These are phyloP conservation scores for Dromius quadrimaculatus DNA, from an alignment of 2,888 invertebrate species.

Conservation along the genomic window DNA sequence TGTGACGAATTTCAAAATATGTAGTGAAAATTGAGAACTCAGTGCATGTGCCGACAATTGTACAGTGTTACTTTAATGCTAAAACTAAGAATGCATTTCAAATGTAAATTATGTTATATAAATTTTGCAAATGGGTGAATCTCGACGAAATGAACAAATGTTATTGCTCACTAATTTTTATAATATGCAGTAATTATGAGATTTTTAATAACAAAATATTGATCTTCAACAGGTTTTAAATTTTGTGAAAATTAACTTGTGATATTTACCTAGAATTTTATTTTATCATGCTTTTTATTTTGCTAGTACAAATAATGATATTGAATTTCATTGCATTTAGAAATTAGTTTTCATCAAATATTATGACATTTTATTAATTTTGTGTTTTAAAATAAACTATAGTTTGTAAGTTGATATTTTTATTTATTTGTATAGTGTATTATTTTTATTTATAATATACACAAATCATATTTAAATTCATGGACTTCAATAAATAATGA, in stretches of 20 bases:
- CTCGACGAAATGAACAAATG: slow-evolving; percentile 35
- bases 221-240: slow-evolving; percentile 26
- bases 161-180: slow-evolving; percentile 45
- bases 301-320: slow-evolving; percentile 18
- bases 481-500: no score
- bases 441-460: slow-evolving; percentile 23
- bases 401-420: neutral
- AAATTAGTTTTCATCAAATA: neutral
- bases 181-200: slow-evolving; percentile 28
- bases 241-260: slow-evolving; percentile 38
- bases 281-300: slow-evolving; percentile 23
- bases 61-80: slow-evolving; percentile 2
- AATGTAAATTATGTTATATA: slow-evolving; percentile 20
- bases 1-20: slow-evolving; percentile 23
- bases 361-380: neutral
- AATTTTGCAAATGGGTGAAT: slow-evolving; percentile 25
- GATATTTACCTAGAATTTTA: slow-evolving; percentile 45
- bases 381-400: neutral
- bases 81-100: slow-evolving; percentile 2
- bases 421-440: slow-evolving; percentile 14
- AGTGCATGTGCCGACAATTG: slow-evolving; percentile 26
- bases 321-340: slow-evolving; percentile 5
- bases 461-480: no score
- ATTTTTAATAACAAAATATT: slow-evolving; percentile 22
- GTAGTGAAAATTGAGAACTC: slow-evolving; percentile 22